phyloP scores from a whole-genome alignment of 2,888 invertebrate genomes.

The Drosophila anceps region DNA sequence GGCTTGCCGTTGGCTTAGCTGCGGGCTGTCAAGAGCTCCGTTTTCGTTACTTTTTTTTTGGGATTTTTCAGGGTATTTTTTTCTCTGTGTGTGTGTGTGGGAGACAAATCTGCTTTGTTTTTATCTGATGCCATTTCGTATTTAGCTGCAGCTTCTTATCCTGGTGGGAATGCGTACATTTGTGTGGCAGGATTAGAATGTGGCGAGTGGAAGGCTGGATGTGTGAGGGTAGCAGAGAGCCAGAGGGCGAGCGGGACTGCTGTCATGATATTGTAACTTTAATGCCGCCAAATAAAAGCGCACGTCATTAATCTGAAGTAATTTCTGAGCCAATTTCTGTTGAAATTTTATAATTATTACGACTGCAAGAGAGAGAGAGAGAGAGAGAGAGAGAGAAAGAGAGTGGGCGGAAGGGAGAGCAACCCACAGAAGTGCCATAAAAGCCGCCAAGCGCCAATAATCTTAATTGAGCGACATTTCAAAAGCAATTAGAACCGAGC shows the following conservation, averaged over 20 bases:
- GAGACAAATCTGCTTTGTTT: conserved; percentile 82
- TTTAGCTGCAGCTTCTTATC: conserved; percentile 74
- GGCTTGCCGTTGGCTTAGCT: conserved; percentile 61
- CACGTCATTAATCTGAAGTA: conserved; percentile 59
- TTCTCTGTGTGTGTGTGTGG: conserved; percentile 31
- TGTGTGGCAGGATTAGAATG: conserved; percentile 71
- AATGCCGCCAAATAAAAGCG: conserved; percentile 51
- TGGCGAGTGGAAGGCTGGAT: conserved; percentile 56
- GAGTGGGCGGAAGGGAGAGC: not conserved
- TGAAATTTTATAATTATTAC: conserved; percentile 79
- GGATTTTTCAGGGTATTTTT: conserved; percentile 19
- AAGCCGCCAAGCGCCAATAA: conserved; percentile 83
- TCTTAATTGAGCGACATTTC: conserved; percentile 83
- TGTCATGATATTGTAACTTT: conserved; percentile 55
- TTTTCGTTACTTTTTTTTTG: conserved; percentile 13
- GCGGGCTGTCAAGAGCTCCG: conserved; percentile 53
- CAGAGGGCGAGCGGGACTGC: not conserved
- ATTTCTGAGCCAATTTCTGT: conserved; percentile 45
- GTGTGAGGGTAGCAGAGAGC: not conserved
- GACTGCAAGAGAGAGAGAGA: conserved; percentile 8
- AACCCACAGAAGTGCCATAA: conserved; percentile 83
- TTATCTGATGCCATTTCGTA: conserved; percentile 77
- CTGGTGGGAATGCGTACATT: conserved; percentile 80
- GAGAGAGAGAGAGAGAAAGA: not conserved
- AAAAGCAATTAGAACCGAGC: conserved; percentile 62